Evolutionary conservation across 2,888 invertebrate species (phyloP).

Genomic region (Lepeophtheirus nordmannii): DNA sequence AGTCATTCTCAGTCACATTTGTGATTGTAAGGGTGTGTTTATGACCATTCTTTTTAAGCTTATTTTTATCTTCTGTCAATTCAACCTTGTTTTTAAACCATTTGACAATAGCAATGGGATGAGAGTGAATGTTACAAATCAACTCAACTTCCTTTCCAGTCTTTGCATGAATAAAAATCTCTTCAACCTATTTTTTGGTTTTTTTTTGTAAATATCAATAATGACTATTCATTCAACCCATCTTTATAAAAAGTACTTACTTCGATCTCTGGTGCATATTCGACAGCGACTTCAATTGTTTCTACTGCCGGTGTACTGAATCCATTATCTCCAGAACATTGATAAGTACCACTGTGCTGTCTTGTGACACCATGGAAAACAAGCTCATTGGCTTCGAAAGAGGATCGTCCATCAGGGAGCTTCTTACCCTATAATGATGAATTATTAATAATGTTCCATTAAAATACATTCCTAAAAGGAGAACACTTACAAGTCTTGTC

Average conservation of each 20-base stretch:
- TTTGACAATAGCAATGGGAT: slow-evolving; percentile 17
- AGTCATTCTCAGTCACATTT: slow-evolving; percentile 14
- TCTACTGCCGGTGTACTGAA: slow-evolving; percentile 12
- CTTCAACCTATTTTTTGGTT: slow-evolving; percentile 4
- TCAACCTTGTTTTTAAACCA: slow-evolving; percentile 18
- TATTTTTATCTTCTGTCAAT: slow-evolving; percentile 2
- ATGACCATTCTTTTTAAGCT: neutral
- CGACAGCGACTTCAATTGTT: slow-evolving; percentile 15
- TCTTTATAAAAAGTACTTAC: too few relatives aligned
- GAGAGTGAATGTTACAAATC: slow-evolving; percentile 16
- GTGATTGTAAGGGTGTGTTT: slow-evolving; percentile 12
- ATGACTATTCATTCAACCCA: too few relatives aligned
- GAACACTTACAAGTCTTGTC: slow-evolving; percentile 18
- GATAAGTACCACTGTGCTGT: slow-evolving; percentile 18
- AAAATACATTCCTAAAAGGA: neutral
- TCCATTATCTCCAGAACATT: slow-evolving; percentile 22
- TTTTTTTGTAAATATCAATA: too few relatives aligned
- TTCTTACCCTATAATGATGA: slow-evolving; percentile 14
- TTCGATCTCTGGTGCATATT: slow-evolving; percentile 14
- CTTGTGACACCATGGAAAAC: slow-evolving; percentile 7
- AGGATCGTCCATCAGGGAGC: slow-evolving; percentile 16
- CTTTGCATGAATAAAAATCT: slow-evolving; percentile 14
- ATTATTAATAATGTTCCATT: neutral
- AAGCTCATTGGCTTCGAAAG: slow-evolving; percentile 9
- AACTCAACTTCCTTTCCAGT: slow-evolving; percentile 17